These are phyloP conservation scores for Agrochola circellaris DNA, from an alignment of 2,888 invertebrate genomes.

Conservation along the genomic window DNA sequence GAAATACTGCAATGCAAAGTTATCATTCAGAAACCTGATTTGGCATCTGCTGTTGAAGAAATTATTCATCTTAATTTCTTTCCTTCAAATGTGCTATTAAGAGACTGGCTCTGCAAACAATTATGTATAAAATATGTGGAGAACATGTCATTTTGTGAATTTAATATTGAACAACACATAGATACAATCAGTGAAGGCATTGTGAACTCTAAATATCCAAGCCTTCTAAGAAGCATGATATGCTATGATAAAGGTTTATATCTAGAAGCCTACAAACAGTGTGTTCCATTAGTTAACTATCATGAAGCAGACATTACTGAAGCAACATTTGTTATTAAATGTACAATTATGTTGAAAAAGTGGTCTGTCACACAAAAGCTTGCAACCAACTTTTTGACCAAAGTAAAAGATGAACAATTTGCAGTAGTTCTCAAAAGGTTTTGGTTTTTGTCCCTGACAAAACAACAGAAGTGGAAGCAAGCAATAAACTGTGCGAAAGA, in stretches of 20 bases:
- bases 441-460: conserved; percentile 79
- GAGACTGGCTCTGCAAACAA: conserved; percentile 82
- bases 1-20: conserved; percentile 81
- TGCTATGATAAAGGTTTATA: conserved; percentile 88
- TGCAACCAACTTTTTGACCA: conserved; percentile 82
- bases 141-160: conserved; percentile 75
- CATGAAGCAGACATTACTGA: conserved; percentile 82
- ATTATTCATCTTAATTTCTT: conserved; percentile 78
- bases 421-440: conserved; percentile 75
- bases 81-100: conserved; percentile 75
- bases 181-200: conserved; percentile 90
- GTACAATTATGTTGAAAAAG: conserved; percentile 84
- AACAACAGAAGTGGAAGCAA: conserved; percentile 89
- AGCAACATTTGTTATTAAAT: conserved; percentile 82
- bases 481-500: conserved; percentile 82
- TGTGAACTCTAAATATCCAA: conserved; percentile 91
- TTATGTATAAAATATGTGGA: conserved; percentile 81
- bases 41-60: conserved; percentile 75
- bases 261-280: conserved; percentile 89
- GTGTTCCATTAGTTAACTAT: conserved; percentile 85
- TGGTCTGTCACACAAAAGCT: conserved; percentile 85
- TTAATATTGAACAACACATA: conserved; percentile 88
- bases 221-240: conserved; percentile 91
- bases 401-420: conserved; percentile 79
- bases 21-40: conserved; percentile 77